Conservation (phyloP, 2,113 vertebrate species). For the Holacanthus passer region DNA sequence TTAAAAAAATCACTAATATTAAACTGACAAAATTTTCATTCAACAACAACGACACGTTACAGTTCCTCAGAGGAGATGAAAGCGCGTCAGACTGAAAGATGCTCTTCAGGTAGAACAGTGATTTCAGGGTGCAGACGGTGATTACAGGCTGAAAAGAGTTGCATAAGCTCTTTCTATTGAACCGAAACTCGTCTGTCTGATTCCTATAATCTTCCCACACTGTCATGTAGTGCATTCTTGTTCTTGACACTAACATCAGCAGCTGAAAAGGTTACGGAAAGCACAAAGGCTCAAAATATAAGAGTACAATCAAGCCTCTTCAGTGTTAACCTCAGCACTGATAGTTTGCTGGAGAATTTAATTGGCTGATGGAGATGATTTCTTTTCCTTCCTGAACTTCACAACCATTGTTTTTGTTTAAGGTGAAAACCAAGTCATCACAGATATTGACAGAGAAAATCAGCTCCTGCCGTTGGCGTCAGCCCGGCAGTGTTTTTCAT, state of each 20-base stretch:
- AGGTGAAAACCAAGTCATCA: neutral
- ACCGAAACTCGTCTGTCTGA: neutral
- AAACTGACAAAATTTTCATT: conserved; percentile 3
- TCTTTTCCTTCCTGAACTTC: neutral
- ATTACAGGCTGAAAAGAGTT: conserved; percentile 2
- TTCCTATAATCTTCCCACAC: conserved; percentile 12
- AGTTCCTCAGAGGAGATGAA: neutral
- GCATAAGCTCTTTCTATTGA: conserved; percentile 13
- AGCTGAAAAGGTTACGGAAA: neutral
- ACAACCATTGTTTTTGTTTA: neutral
- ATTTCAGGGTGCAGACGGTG: neutral
- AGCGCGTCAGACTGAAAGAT: neutral
- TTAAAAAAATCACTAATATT: too few relatives aligned
- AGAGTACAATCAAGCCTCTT: neutral
- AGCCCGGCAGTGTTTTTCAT: neutral
- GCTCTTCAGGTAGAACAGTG: neutral
- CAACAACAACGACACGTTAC: too few relatives aligned
- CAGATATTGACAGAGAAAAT: neutral
- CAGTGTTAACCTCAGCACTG: neutral
- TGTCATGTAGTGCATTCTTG: neutral
- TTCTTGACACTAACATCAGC: neutral
- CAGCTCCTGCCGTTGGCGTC: neutral
- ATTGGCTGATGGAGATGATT: neutral
- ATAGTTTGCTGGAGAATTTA: neutral
- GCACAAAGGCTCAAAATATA: neutral